These are phyloP conservation scores for Leptopilina boulardi DNA, from an alignment of 1,140 invertebrate species.

Conservation along the genomic window DNA sequence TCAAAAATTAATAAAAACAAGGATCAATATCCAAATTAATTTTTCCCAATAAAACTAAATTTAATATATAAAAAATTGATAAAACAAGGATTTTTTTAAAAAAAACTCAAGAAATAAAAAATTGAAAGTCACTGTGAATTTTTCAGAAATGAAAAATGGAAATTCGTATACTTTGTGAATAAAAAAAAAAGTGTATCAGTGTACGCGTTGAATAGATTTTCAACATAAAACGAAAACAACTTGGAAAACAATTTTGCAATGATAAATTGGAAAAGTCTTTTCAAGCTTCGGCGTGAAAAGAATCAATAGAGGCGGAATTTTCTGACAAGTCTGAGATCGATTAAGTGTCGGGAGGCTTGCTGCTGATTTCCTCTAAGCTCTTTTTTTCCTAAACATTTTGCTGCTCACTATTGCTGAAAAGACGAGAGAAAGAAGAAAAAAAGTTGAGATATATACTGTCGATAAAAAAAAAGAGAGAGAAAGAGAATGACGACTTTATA, in stretches of 20 bases:
- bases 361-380: slow-evolving; percentile 37
- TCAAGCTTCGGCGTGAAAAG: slow-evolving; percentile 15
- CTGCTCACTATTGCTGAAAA: slow-evolving; percentile 17
- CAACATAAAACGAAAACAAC: neutral
- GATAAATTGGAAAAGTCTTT: slow-evolving; percentile 6
- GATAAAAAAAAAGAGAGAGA: slow-evolving; percentile 2
- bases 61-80: neutral
- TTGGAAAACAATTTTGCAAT: slow-evolving; percentile 17
- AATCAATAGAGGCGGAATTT: slow-evolving; percentile 6
- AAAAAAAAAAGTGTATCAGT: neutral
- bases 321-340: slow-evolving; percentile 42
- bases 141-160: neutral
- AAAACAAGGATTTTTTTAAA: too few relatives aligned
- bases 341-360: slow-evolving; percentile 45
- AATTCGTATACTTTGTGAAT: neutral
- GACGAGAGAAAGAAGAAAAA: neutral
- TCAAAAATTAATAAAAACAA: neutral
- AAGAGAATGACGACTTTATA: neutral
- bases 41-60: neutral
- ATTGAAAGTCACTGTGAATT: neutral
- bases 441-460: slow-evolving; percentile 11
- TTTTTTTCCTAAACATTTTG: slow-evolving; percentile 26
- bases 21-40: too few relatives aligned
- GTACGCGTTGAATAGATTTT: neutral
- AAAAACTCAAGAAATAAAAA: neutral